A percentile compares a stretch with the other conserved stretches of the same genome.
Evolutionary conservation across 2,888 invertebrate species (phyloP).

Genomic region (Netelia virgata): DNA sequence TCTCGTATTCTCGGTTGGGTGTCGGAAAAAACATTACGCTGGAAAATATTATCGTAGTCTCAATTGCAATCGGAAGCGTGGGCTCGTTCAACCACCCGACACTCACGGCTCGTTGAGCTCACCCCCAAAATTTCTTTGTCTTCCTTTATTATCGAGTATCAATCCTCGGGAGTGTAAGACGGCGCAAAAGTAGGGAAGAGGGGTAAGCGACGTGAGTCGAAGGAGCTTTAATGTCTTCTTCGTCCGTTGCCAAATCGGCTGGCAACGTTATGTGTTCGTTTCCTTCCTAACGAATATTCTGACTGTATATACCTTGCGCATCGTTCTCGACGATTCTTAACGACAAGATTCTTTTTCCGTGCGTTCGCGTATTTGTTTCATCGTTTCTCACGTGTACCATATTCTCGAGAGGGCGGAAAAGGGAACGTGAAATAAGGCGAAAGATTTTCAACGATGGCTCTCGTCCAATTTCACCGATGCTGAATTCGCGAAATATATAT

Average conservation of each 20-base stretch:
- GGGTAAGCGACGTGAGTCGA: background rate
- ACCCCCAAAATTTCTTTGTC: conserved; percentile 52
- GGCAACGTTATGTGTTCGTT: conserved; percentile 60
- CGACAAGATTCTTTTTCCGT: conserved; percentile 45
- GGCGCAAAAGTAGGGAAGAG: conserved; percentile 47
- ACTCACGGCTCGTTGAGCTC: conserved; percentile 64
- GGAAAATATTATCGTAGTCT: conserved; percentile 63
- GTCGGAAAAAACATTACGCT: conserved; percentile 37
- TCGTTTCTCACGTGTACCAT: conserved; percentile 37
- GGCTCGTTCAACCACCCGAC: conserved; percentile 60
- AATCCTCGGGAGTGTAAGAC: conserved; percentile 60
- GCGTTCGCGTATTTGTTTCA: conserved; percentile 39
- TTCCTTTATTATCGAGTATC: conserved; percentile 68
- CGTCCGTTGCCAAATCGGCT: conserved; percentile 70
- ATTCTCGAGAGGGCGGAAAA: conserved; percentile 36
- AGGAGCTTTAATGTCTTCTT: conserved; percentile 63
- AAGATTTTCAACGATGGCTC: conserved; percentile 48
- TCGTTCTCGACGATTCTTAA: conserved; percentile 41
- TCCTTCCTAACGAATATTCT: conserved; percentile 38
- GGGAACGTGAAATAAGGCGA: background rate
- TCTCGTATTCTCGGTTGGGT: conserved; percentile 34
- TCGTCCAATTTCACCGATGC: conserved; percentile 59
- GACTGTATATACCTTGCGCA: background rate
- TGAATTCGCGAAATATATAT: conserved; percentile 54
- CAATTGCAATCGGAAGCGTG: conserved; percentile 68